Base-by-base conservation (phyloP, 2,888 invertebrate species). In the Incurvaria masculella region DNA sequence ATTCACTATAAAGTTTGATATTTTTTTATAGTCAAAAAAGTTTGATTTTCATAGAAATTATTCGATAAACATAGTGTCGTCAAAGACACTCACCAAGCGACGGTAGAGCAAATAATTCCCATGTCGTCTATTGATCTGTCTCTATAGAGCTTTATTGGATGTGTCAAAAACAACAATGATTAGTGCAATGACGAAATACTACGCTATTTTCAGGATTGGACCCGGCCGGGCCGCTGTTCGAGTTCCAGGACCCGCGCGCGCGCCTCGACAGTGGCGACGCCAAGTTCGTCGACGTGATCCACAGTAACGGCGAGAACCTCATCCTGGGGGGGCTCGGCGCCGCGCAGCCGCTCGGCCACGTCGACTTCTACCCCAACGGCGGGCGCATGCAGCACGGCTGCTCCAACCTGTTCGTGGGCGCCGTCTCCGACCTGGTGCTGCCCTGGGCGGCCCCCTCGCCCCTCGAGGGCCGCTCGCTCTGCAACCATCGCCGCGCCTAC, bases 401-500 rank as follows among this genome's bases (percentile, higher is more conserved):
- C 63, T 91, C 91, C 45, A 94, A 94, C 72, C 81, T 95, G 59
- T 94, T 95, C 65, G 86, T 95, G 0, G 94, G 94, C 1, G 94
- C 94, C 0, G 91, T 94, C 14, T 89, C 91, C 1, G 94, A 94
- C 65, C 87, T 94, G 50, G 88, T 94, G 61, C 87, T 93, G 83
- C 91, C 91, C 18, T 88, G 90, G 57, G 87, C 91, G 26, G 75
- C 75, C 2, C 61, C 75, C 27, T 72, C 78, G 1, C 59, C 61
- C 75, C 8, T 87, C 19, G 94, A 94, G 65, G 94, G 93, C 4
- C 83, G 93, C 42, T 93, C 92, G 38, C 71, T 95, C 52, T 97
- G 97, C 72, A 96, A 96, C 68, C 97, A 97, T 66, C 81, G 95
- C 2, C 80, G 96, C 38, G 95, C 96, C 0, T 94, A 95, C 73